Conservation (phyloP, 1,140 invertebrate species). For the Bradynema listronoti region DNA sequence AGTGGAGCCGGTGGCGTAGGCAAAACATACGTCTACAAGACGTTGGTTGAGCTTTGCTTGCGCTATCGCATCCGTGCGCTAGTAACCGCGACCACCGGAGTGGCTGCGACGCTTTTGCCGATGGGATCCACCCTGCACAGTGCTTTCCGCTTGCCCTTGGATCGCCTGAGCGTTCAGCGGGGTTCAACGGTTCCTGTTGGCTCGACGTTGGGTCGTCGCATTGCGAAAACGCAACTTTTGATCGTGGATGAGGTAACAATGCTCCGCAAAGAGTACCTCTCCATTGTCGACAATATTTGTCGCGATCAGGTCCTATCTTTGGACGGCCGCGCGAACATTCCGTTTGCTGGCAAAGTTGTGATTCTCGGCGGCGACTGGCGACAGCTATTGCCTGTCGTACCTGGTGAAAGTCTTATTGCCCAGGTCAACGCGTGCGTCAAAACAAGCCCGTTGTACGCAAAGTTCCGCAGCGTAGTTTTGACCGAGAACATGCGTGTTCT, state of each 20-base stretch:
- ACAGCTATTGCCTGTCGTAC: slow-evolving; percentile 41
- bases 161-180: no score
- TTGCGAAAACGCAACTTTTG: slow-evolving; percentile 7
- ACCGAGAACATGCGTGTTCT: slow-evolving; percentile 39
- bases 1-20: no score
- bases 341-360: slow-evolving; percentile 47
- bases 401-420: no score
- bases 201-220: slow-evolving; percentile 7
- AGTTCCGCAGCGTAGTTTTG: slow-evolving; percentile 30
- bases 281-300: slow-evolving; percentile 14
- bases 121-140: no score
- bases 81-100: no score
- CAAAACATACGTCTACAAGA: no score
- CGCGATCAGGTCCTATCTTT: no score
- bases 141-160: no score
- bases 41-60: no score
- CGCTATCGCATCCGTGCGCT: no score
- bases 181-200: slow-evolving; percentile 13
- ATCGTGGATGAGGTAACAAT: slow-evolving; percentile 24
- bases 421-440: slow-evolving; percentile 43
- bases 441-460: slow-evolving; percentile 35
- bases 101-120: no score
- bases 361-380: slow-evolving; percentile 51
- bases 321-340: no score
- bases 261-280: slow-evolving; percentile 1